These are phyloP conservation scores for Dinoponera quadriceps DNA, from an alignment of 1,140 invertebrate genomes.

Conservation along the genomic window DNA sequence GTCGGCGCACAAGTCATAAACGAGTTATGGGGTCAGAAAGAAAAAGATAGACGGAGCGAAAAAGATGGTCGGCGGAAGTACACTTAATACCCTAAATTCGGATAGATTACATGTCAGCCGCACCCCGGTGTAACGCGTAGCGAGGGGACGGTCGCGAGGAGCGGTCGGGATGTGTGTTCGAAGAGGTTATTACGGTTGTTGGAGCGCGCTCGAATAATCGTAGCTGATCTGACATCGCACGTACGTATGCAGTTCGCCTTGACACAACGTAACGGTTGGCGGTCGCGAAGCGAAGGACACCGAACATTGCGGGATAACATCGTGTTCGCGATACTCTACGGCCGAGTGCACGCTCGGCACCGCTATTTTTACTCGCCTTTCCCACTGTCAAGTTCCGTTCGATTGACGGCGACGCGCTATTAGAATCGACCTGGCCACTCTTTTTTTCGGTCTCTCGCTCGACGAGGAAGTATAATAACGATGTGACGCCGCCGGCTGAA, in stretches of 20 bases:
- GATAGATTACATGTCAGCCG: neutral
- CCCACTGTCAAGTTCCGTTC: conserved; percentile 64
- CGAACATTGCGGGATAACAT: conserved; percentile 73
- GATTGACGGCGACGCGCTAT: conserved; percentile 56
- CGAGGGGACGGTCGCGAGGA: neutral
- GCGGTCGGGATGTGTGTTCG: neutral
- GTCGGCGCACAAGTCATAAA: no score
- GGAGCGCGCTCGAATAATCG: conserved; percentile 56
- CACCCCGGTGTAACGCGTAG: neutral
- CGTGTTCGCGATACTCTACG: conserved; percentile 70
- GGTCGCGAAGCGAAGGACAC: conserved; percentile 74
- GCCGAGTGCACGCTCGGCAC: conserved; percentile 68
- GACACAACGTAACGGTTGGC: conserved; percentile 69
- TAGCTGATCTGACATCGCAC: conserved; percentile 65
- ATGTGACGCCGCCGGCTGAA: neutral
- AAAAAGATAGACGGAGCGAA: neutral
- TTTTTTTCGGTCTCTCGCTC: conserved; percentile 56
- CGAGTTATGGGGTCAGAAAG: neutral
- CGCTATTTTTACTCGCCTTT: conserved; percentile 71
- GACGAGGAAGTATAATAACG: conserved; percentile 35
- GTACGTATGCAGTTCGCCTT: conserved; percentile 73
- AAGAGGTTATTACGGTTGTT: conserved; percentile 62
- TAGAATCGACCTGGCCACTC: conserved; percentile 63
- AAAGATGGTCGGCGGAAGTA: neutral
- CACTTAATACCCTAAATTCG: conserved; percentile 23